These are phyloP conservation scores for Monarcha castaneiventris DNA, from an alignment of 2,113 vertebrate genomes.

Conservation along the genomic window DNA sequence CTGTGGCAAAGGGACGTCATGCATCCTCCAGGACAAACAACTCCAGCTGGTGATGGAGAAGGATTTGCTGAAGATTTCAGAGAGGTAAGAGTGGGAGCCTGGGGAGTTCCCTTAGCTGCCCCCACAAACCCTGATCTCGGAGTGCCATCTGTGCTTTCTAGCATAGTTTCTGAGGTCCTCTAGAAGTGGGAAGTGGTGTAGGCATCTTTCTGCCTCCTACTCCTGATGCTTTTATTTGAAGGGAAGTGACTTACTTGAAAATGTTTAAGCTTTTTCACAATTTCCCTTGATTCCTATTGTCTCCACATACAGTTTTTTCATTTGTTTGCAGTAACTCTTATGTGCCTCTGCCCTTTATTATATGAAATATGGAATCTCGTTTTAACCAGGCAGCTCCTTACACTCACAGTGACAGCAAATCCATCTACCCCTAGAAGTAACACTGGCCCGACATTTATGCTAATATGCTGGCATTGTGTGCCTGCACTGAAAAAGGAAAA, in stretches of 20 bases:
- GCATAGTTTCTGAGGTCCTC: background rate
- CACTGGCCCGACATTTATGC: background rate
- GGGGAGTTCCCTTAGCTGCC: rapidly evolving
- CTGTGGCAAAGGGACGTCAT: rapidly evolving
- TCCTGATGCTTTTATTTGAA: background rate
- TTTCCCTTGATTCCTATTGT: background rate
- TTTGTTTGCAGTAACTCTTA: background rate
- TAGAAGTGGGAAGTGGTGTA: background rate
- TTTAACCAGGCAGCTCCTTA: background rate
- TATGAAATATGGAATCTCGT: background rate
- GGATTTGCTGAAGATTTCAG: background rate
- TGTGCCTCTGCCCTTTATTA: background rate
- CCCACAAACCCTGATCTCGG: background rate
- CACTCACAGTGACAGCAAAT: background rate
- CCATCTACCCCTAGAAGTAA: background rate
- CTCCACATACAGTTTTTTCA: background rate
- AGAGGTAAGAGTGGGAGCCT: background rate
- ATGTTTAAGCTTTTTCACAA: background rate
- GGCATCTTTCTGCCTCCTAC: background rate
- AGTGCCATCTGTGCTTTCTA: background rate
- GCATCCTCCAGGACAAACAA: too few species aligned
- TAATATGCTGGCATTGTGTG: background rate
- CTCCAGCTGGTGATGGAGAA: background rate
- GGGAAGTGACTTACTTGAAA: background rate
- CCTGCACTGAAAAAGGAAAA: background rate